Evolutionary conservation across 2,888 invertebrate genomes (phyloP), one percentile per base, ranked within the genome.

Genomic region (Aphidius colemani): DNA sequence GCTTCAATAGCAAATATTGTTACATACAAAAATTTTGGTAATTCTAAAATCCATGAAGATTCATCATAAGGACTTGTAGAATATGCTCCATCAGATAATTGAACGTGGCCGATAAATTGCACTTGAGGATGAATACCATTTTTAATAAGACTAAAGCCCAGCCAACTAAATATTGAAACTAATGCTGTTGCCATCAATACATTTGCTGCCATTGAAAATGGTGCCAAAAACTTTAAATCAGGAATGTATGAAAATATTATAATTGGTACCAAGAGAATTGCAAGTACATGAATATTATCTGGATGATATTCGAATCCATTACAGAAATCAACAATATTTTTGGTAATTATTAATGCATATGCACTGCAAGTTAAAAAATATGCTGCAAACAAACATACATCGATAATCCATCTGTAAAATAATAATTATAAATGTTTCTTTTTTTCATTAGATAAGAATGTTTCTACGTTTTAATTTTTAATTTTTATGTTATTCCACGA

Each of bases 1-100:
- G 97, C 98, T 86, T 99, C 98, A 88, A 99, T 97, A 0, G 98
- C 96, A 81, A 97, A 99, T 61, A 99, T 93, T 0, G 94, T 95
- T 41, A 97, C 92, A 43, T 97, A 95, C 84, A 98, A 97, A 85
- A 95, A 98, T 57, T 92, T 86, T 0, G 98, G 96, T 30, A 30
- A 30, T 30, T 18, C 13, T 18, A 18, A 18, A 2, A 18, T 18
- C 13, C 13, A 18, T 18, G 13, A 18, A 1, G 13, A 18, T 18
- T 18, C 13, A 2, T 18, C 2, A 18, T 18, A 18, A 18, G n/a
- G n/a, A n/a, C n/a, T n/a, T n/a, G 13, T 18, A 18, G 13, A 18
- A 18, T 18, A 2, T 18, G 13, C 2, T 18, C 2, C 13, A 18
- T 18, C 2, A 18, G 13, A 18, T 74, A 90, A 77, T 82, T 88